phyloP scores from a whole-genome alignment of 1,140 invertebrate species.

The Chlorops oryzae region DNA sequence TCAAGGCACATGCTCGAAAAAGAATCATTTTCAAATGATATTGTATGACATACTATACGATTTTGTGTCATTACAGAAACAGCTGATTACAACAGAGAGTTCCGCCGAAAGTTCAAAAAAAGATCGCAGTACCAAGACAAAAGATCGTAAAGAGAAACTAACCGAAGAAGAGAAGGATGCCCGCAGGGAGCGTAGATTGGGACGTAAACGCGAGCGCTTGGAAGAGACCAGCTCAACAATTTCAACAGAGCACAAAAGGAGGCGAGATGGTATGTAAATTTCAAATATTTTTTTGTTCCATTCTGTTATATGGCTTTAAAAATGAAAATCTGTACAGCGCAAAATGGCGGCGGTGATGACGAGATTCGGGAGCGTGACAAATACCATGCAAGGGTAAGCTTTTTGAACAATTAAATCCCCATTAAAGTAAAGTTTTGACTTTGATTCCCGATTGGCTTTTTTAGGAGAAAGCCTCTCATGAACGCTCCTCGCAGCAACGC shows the following conservation, averaged over 20 bases:
- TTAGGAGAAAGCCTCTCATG: conserved; percentile 41
- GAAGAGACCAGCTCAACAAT: conserved; percentile 57
- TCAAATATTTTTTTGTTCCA: background rate
- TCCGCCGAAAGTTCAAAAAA: conserved; percentile 57
- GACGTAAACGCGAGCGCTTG: conserved; percentile 64
- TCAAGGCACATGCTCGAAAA: too few species aligned
- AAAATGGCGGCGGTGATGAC: conserved; percentile 45
- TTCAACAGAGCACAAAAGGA: conserved; percentile 61
- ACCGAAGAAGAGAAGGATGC: conserved; percentile 61
- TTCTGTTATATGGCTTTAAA: conserved; percentile 1
- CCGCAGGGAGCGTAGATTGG: conserved; percentile 68
- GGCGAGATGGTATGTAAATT: conserved; percentile 61
- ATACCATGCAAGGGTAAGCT: conserved; percentile 36
- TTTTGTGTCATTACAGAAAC: conserved; percentile 37
- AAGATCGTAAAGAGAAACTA: conserved; percentile 53
- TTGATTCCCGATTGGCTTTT: conserved; percentile 2
- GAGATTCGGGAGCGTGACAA: conserved; percentile 36
- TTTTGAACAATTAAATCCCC: background rate
- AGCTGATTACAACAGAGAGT: conserved; percentile 51
- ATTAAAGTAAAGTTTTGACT: background rate
- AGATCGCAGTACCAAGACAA: conserved; percentile 59
- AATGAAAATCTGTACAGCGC: conserved; percentile 20
- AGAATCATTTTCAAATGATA: too few species aligned
- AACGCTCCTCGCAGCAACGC: conserved; percentile 28
- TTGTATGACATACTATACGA: too few species aligned